phyloP scores from a whole-genome alignment of 2,797 vertebrate species.

The Lithobates sylvaticus region DNA sequence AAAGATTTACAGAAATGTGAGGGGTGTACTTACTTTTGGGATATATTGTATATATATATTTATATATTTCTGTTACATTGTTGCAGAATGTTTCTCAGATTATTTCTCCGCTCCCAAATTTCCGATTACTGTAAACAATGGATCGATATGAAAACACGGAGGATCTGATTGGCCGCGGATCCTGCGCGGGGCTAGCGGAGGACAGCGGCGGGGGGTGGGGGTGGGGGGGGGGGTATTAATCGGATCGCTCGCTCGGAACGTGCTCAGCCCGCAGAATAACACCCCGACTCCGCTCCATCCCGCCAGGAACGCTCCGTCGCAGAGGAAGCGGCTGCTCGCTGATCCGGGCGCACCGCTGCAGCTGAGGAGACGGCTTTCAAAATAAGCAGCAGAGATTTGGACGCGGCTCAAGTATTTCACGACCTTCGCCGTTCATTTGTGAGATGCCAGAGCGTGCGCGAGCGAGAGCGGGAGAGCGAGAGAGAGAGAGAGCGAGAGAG shows the following conservation, averaged over 20 bases:
- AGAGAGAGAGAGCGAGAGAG: no score
- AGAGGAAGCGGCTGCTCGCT: conserved; percentile 41
- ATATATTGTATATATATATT: no score
- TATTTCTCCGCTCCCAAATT: no score
- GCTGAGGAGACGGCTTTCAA: conserved; percentile 44
- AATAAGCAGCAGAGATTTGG: conserved; percentile 62
- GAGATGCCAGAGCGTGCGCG: conserved; percentile 53
- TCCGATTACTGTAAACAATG: no score
- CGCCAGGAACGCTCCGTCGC: conserved; percentile 36
- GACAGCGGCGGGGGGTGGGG: no score
- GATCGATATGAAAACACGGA: no score
- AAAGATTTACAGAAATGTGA: no score
- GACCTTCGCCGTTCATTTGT: conserved; percentile 28
- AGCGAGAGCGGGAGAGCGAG: no score
- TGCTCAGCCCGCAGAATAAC: conserved; percentile 30
- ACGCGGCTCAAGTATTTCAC: conserved; percentile 41
- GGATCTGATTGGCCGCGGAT: not conserved
- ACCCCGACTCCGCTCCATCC: conserved; percentile 29
- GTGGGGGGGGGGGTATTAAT: not conserved
- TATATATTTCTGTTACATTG: no score
- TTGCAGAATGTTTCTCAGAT: no score
- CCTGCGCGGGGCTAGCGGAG: not conserved
- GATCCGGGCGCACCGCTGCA: conserved; percentile 40
- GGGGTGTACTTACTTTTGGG: no score
- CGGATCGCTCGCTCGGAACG: not conserved